A percentile compares a stretch with the other conserved stretches of the same genome.
Evolutionary conservation across 1,140 invertebrate species (phyloP).

Genomic region (Melitaea cinxia): DNA sequence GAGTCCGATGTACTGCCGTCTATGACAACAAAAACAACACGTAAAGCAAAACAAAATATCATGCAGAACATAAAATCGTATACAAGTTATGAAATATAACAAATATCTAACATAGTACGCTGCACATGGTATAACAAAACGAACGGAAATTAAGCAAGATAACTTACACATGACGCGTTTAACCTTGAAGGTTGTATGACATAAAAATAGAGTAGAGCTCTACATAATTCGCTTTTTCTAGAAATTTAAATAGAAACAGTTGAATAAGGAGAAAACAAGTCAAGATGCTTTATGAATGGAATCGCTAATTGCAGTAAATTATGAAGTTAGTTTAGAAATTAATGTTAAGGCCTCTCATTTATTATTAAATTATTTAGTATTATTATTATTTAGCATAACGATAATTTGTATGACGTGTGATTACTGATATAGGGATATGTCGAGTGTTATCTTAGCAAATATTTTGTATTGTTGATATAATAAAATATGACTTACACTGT

Average conservation of each 20-base stretch:
- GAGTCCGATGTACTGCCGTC: conserved; percentile 77
- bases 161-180: conserved; percentile 13
- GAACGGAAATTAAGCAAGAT: conserved; percentile 22
- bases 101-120: conserved; percentile 24
- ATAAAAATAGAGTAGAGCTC: conserved; percentile 30
- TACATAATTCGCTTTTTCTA: conserved; percentile 5
- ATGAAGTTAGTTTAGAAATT: conserved; percentile 1
- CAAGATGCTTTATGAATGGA: conserved; percentile 18
- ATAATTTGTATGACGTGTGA: not conserved
- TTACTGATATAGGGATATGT: not conserved
- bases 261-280: conserved; percentile 5
- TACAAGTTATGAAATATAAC: conserved; percentile 15
- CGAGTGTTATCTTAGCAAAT: not conserved
- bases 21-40: conserved; percentile 79
- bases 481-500: conserved; percentile 18
- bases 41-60: conserved; percentile 73
- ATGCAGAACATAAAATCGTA: conserved; percentile 57
- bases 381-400: conserved; percentile 2
- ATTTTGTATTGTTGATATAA: conserved; percentile 1
- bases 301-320: not conserved
- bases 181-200: conserved; percentile 10
- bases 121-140: conserved; percentile 21
- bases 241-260: conserved; percentile 12
- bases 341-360: not conserved
- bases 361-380: not conserved